Evolutionary conservation across 2,888 invertebrate genomes (phyloP), one percentile per base, ranked within the genome.

Genomic region (Lamproptera curius): DNA sequence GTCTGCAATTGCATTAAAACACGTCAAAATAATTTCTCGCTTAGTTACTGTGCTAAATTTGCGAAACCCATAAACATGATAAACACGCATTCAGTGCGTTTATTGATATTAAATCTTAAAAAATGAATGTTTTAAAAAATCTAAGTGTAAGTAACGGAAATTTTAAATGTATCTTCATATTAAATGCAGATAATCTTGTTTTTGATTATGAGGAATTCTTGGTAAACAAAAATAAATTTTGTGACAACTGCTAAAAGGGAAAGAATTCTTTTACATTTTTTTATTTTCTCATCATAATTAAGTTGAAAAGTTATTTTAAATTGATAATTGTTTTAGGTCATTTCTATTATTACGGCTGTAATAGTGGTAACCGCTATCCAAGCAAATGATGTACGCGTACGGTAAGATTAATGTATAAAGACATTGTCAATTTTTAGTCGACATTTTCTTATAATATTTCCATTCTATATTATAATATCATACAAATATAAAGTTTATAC

Each of bases 71-170:
- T 49, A 49, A 49, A 49, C 20, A 31, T 36, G 44, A 28, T 35
- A 17, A 40, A 28, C 17, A 28, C 35, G 28, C 16, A 36, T 17
- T 13, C 14, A 13, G 13, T 38, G 33, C 17, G 13, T 31, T 31
- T 31, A 31, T 31, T 44, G 20, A 34, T 34, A 26, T 39, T 38
- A 13, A 33, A 26, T 17, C 38, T 44, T 43, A 15, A 26, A 40
- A 16, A 26, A 50, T 50, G 50, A 33, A 34, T 42, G 40, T 42
- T 42, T 46, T 50, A 26, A 45, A 31, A 34, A 23, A 5, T 38
- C 36, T 50, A 13, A 42, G 23, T 38, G 50, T 50, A 50, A 50
- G 50, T 50, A 44, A 49, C 31, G 16, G 40, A n/a, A n/a, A n/a
- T n/a, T n/a, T n/a, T n/a, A n/a, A n/a, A n/a, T n/a, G n/a, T n/a